These are phyloP conservation scores for Ctenicera cuprea DNA, from an alignment of 2,888 invertebrate genomes.

Conservation along the genomic window DNA sequence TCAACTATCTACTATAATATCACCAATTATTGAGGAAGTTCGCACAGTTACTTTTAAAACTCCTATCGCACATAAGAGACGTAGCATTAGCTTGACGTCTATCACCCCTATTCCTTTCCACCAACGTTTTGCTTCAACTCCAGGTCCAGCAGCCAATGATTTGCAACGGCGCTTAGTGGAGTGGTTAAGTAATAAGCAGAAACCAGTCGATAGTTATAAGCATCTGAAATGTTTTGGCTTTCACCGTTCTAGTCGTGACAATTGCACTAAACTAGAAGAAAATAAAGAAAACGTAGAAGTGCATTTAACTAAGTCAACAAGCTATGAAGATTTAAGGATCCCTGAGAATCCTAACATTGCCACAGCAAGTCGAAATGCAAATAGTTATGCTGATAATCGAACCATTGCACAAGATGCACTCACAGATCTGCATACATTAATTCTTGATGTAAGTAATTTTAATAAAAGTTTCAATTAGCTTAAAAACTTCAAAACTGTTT, in stretches of 20 bases:
- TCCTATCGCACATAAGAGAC: constrained; percentile 42
- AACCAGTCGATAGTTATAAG: constrained; percentile 73
- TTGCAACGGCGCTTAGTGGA: constrained; percentile 71
- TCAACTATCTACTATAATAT: constrained; percentile 10
- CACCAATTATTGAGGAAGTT: constrained; percentile 22
- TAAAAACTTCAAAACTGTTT: too few species aligned
- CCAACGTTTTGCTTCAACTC: not conserved
- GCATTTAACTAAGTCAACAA: constrained; percentile 67
- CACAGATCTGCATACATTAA: constrained; percentile 74
- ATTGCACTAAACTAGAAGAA: constrained; percentile 66
- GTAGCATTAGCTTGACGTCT: constrained; percentile 12
- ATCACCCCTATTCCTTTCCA: constrained; percentile 13
- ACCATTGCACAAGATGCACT: constrained; percentile 72
- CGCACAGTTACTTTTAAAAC: constrained; percentile 47
- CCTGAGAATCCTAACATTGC: not conserved
- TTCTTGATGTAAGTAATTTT: constrained; percentile 72
- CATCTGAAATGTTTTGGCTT: constrained; percentile 75
- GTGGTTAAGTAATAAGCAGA: constrained; percentile 75
- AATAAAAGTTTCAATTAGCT: too few species aligned
- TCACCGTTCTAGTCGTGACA: constrained; percentile 8
- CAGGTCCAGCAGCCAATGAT: constrained; percentile 61
- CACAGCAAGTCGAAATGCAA: not conserved
- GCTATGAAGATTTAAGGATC: constrained; percentile 61
- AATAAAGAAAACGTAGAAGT: constrained; percentile 74
- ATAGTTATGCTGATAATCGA: constrained; percentile 37